Base-by-base conservation (phyloP, 2,113 vertebrate species). In the Rhinolophus sinicus region DNA sequence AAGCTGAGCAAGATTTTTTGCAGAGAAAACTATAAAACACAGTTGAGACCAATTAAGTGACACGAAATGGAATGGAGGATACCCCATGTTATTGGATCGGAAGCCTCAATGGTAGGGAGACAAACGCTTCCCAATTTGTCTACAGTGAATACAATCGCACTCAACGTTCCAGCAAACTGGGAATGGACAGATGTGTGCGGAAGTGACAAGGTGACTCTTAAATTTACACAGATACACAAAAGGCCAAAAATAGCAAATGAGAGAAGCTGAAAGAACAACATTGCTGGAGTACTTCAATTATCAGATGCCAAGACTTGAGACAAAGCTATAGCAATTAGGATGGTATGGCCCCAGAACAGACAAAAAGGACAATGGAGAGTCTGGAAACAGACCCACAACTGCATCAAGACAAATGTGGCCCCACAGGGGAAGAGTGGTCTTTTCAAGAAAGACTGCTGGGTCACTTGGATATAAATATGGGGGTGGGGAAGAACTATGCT, bases 131-230 rank as follows among this genome's bases (percentile, higher is more conserved):
- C 60, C 19, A 54, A 19, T 18, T 14, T 54, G 22, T 38, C 80
- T 30, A 44, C 6, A 38, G 22, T 15, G 38, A 26, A 2, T 35
- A 9, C 16, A 22, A 19, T 24, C 18, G 35, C 91, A 92, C 44
- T 18, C 62, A 35, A 26, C 38, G 24, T 6, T 44, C 26, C 64
- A 80, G 54, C 38, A 75, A 22, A 21, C 12, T 44, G n/a, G 47
- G 15, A 13, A 21, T 1, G 8, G 10, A 15, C 1, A 7, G 1
- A 12, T 22, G 26, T 10, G 33, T 12, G 24, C 5, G 7, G 10
- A 38, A 40, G 3, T 8, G 69, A 73, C 56, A 50, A 88, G 21
- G 70, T 64, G 75, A 78, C 19, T n/a, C 38, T 85, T 76, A 69
- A 70, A 65, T 13, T 9, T 52, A 50, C 33, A 19, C 4, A 73